These are phyloP conservation scores for Nephrocerus scutellatus DNA, from an alignment of 2,888 invertebrate genomes.

Conservation along the genomic window DNA sequence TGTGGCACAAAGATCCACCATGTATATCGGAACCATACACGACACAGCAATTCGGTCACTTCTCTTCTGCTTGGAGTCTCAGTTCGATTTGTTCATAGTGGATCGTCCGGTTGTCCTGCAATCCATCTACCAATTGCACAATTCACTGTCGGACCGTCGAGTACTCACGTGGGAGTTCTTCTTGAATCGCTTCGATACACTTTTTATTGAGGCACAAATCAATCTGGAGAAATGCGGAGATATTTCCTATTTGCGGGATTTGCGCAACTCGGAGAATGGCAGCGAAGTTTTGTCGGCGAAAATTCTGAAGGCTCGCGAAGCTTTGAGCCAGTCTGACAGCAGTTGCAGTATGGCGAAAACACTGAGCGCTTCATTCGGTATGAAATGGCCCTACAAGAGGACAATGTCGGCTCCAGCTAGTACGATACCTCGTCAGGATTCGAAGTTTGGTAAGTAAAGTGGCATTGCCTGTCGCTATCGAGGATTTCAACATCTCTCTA, in stretches of 20 bases:
- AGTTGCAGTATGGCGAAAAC: slow-evolving; percentile 60
- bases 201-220: slow-evolving; percentile 94
- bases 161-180: slow-evolving; percentile 98
- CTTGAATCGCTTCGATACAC: slow-evolving; percentile 87
- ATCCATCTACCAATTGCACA: slow-evolving; percentile 89
- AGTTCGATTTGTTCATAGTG: slow-evolving; percentile 94
- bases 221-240: slow-evolving; percentile 79
- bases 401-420: slow-evolving; percentile 90
- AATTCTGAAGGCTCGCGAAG: slow-evolving; percentile 81
- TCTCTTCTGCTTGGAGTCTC: slow-evolving; percentile 90
- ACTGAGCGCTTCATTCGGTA: slow-evolving; percentile 78
- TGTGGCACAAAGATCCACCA: slow-evolving; percentile 87
- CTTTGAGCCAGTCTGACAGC: slow-evolving; percentile 68
- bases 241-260: slow-evolving; percentile 74
- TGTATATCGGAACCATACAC: slow-evolving; percentile 90
- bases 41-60: slow-evolving; percentile 80
- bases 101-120: slow-evolving; percentile 96
- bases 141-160: slow-evolving; percentile 80
- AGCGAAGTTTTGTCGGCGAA: slow-evolving; percentile 81
- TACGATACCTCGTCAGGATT: slow-evolving; percentile 67
- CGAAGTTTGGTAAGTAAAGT: slow-evolving; percentile 55
- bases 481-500: no score
- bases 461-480: neutral
- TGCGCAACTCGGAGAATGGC: slow-evolving; percentile 80
- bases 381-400: slow-evolving; percentile 91